Evolutionary conservation across 2,888 invertebrate species (phyloP).

Genomic region (Steromphala cineraria): DNA sequence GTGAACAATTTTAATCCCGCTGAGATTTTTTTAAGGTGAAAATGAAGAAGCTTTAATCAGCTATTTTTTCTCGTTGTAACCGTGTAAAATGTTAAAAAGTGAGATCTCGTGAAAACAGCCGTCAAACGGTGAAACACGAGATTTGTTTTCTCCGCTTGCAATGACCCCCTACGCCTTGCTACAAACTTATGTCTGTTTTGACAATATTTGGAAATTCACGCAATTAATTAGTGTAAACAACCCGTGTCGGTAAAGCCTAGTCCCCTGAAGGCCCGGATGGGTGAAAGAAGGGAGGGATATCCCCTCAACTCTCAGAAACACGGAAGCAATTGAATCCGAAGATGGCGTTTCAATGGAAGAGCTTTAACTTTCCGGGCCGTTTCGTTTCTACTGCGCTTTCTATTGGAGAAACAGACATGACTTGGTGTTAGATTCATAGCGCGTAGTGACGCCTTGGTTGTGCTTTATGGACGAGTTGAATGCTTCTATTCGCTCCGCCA

Average conservation of each 20-base stretch:
- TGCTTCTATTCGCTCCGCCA: no score
- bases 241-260: background rate
- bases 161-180: background rate
- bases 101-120: background rate
- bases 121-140: slow-evolving; percentile 2
- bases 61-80: no score
- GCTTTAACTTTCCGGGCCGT: background rate
- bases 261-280: background rate
- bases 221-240: slow-evolving; percentile 21
- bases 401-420: background rate
- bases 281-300: background rate
- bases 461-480: background rate
- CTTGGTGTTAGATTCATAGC: background rate
- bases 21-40: no score
- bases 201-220: slow-evolving; percentile 21
- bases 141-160: background rate
- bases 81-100: no score
- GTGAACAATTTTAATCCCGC: no score
- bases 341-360: background rate
- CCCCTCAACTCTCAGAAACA: background rate
- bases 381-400: background rate
- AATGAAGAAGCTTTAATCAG: no score
- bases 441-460: background rate
- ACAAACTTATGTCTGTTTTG: slow-evolving; percentile 21
- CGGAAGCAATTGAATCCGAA: background rate